phyloP scores from a whole-genome alignment of 2,797 vertebrate species.

The Dromococcyx pavoninus region DNA sequence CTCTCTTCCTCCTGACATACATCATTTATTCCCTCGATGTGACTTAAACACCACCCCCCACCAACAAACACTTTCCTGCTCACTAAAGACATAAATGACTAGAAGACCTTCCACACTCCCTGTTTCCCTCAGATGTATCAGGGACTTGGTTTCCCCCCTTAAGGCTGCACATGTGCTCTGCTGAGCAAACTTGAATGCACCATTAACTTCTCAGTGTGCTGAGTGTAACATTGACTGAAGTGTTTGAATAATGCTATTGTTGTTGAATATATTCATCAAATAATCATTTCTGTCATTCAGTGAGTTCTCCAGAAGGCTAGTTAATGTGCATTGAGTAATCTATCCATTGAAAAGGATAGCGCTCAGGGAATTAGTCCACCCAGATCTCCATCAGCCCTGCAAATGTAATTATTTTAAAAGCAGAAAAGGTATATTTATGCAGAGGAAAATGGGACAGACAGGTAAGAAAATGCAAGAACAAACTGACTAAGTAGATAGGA shows the following conservation, averaged over 20 bases:
- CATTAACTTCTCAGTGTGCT: background rate
- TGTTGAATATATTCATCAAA: slow-evolving; percentile 10
- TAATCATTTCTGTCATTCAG: background rate
- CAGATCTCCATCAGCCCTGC: background rate
- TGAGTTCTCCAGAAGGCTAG: background rate
- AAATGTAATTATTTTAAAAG: slow-evolving; percentile 27
- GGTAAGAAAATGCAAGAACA: background rate
- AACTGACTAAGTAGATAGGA: background rate
- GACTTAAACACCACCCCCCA: background rate
- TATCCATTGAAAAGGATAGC: background rate
- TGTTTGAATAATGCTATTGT: background rate
- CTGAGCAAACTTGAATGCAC: background rate
- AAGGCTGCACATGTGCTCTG: background rate
- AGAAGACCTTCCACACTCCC: background rate
- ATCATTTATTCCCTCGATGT: background rate
- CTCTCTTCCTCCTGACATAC: background rate
- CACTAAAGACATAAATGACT: background rate
- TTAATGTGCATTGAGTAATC: background rate
- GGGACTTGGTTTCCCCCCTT: background rate
- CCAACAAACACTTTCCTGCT: background rate
- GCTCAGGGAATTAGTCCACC: background rate
- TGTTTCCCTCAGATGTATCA: background rate
- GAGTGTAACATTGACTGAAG: background rate
- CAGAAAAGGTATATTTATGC: background rate
- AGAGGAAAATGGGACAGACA: background rate